Base-by-base conservation (phyloP, 2,888 invertebrate genomes). In the Camponotus fellah region DNA sequence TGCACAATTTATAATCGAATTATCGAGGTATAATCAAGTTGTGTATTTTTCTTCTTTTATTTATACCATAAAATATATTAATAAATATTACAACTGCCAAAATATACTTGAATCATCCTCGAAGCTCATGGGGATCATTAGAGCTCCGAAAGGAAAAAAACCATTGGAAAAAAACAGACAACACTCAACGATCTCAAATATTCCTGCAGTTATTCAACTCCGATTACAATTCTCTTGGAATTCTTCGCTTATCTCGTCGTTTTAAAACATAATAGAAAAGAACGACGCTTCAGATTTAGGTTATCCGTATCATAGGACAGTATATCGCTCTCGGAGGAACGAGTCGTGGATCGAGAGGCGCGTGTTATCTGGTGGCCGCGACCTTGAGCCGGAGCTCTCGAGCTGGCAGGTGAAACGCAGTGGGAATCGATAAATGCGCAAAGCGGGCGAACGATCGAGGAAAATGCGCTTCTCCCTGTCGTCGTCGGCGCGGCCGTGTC, bases 331-430 rank as follows among this genome's bases (percentile, higher is more conserved):
- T 76, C 21, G 53, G 53, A 26, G 21, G 5, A 77, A 46, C 32
- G 40, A 6, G 21, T 21, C 65, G 69, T 58, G 58, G 60, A 81
- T 85, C 81, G 83, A 81, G 66, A 88, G 82, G 82, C 72, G 84
- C 80, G 88, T 53, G 53, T 91, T 92, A 92, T 92, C 92, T 91
- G 88, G 91, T 92, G 92, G 90, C 89, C 88, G 87, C 89, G 88
- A 91, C 92, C 92, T 92, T 92, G 92, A 87, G 88, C 86, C 86
- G 14, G 21, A 60, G 86, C 87, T 88, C 89, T 46, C 0, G 46
- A 46, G 88, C 88, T 92, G 87, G 89, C 88, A 90, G 89, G 90
- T 90, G 90, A 87, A 85, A 87, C 83, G 82, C 83, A 65, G 81
- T 83, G 88, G 79, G 46, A 89, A 89, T 85, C 83, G 88, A 53